These are phyloP conservation scores for Benitochromis conjunctus DNA, from an alignment of 2,113 vertebrate genomes.

Conservation along the genomic window DNA sequence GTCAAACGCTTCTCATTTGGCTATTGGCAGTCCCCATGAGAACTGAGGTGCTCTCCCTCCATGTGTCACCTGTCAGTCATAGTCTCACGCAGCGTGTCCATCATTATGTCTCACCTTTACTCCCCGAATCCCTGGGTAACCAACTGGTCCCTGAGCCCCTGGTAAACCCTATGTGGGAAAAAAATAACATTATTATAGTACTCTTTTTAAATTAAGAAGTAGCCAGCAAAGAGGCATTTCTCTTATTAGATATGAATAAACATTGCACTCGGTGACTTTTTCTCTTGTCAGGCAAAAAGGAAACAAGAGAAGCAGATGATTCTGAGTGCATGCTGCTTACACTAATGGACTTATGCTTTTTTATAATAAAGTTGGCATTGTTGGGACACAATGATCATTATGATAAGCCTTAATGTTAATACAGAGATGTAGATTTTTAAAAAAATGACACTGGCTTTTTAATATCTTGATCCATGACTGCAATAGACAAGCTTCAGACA, in stretches of 20 bases:
- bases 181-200: neutral
- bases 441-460: neutral
- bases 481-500: neutral
- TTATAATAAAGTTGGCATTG: conserved; percentile 2
- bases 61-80: conserved; percentile 52
- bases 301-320: neutral
- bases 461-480: neutral
- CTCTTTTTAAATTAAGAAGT: neutral
- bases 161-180: conserved; percentile 71
- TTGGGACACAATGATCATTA: neutral
- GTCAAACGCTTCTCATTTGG: conserved; percentile 23
- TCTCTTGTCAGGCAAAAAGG: neutral
- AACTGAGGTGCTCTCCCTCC: conserved; percentile 20
- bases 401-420: conserved; percentile 7
- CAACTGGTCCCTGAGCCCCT: conserved; percentile 80
- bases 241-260: neutral
- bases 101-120: conserved; percentile 82
- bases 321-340: neutral
- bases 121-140: conserved; percentile 87
- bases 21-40: conserved; percentile 37
- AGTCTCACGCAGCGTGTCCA: conserved; percentile 43
- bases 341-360: conserved; percentile 10
- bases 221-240: neutral
- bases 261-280: neutral
- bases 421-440: neutral